Conservation (phyloP, 2,113 vertebrate genomes). For the Gorsachius goisagi region DNA sequence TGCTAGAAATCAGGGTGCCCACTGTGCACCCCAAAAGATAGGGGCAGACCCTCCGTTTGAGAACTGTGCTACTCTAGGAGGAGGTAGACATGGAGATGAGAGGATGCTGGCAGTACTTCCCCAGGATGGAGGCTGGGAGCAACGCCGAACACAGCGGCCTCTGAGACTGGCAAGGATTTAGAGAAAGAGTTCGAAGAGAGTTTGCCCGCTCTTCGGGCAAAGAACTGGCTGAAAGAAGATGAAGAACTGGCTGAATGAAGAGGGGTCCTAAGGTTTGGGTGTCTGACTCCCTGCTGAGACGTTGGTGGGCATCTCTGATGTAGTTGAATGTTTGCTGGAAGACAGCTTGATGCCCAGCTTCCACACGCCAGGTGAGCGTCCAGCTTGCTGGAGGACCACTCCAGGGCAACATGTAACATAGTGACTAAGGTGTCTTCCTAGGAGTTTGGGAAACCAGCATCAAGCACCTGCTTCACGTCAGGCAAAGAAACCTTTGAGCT, state of each 20-base stretch:
- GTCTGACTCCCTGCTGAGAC: neutral
- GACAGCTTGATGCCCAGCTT: neutral
- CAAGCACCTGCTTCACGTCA: neutral
- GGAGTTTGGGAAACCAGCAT: neutral
- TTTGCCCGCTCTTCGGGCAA: neutral
- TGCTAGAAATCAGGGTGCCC: neutral
- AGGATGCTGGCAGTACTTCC: neutral
- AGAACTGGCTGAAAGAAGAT: neutral
- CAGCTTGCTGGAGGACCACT: neutral
- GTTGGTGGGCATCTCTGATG: neutral
- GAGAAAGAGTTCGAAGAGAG: neutral
- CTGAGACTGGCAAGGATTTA: neutral
- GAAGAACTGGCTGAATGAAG: neutral
- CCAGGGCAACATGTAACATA: neutral
- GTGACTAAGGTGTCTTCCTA: neutral
- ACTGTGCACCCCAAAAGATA: fast-evolving
- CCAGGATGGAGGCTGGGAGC: neutral
- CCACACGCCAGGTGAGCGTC: neutral
- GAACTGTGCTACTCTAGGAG: neutral
- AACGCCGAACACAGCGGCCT: fast-evolving
- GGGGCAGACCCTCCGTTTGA: neutral
- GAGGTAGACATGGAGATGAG: neutral
- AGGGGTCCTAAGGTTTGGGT: neutral
- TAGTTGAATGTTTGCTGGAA: neutral
- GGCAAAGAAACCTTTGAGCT: neutral